Percentiles rank a stretch among this genome's conserved stretches.
phyloP scores from a whole-genome alignment of 2,797 vertebrate genomes.

The Aselliscus stoliczkanus region DNA sequence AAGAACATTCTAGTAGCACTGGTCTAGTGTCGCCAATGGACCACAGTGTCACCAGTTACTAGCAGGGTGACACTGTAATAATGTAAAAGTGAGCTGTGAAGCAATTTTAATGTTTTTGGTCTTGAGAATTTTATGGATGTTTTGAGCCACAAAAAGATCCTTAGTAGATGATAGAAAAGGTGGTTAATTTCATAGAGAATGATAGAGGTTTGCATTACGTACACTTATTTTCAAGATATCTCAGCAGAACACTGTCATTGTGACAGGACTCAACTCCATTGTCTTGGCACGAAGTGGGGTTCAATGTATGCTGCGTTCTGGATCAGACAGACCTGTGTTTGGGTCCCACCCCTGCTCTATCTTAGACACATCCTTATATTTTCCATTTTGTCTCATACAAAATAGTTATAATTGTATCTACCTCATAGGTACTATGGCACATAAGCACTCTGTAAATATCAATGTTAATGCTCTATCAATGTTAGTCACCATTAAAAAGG shows the following conservation, averaged over 20 bases:
- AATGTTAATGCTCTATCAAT: neutral
- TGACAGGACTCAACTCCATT: neutral
- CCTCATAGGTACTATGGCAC: neutral
- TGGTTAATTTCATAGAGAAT: neutral
- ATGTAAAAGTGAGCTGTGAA: neutral
- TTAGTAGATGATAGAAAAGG: neutral
- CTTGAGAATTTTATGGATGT: neutral
- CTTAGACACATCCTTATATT: neutral
- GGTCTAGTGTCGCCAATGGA: neutral
- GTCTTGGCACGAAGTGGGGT: neutral
- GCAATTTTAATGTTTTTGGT: neutral
- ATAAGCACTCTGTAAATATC: neutral
- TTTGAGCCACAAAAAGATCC: neutral
- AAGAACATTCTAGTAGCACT: neutral
- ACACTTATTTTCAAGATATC: neutral
- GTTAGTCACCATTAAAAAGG: neutral
- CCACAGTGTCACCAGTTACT: neutral
- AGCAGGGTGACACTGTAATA: neutral
- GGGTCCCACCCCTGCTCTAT: neutral
- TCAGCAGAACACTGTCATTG: neutral
- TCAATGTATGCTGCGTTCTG: neutral
- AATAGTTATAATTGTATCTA: neutral
- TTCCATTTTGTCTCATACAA: neutral
- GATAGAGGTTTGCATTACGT: neutral
- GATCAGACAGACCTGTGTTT: neutral